Evolutionary conservation across 2,888 invertebrate species (phyloP), one percentile per base, ranked within the genome.

Genomic region (Synergus umbraculus): DNA sequence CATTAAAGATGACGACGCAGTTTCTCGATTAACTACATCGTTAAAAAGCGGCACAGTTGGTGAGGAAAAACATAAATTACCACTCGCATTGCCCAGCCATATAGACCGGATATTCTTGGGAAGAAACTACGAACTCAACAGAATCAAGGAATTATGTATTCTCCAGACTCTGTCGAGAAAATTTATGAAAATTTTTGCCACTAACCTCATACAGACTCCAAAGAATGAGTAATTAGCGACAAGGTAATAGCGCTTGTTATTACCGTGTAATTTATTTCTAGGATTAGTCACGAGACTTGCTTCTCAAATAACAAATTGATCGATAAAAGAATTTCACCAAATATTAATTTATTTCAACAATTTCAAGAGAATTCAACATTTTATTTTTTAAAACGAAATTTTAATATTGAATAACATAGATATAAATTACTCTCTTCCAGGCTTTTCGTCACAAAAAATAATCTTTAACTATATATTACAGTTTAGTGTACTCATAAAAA

Each of bases 11-110:
- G 86, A 87, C 85, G 86, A 87, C 85, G 86, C 83, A 86, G 85
- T 87, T 84, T 85, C 86, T 85, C 86, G 86, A 89, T 89, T 88
- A 89, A 88, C 88, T 89, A 87, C 85, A 85, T 84, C 81, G 81
- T 85, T 69, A 76, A 54, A 54, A 81, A 79, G 58, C 82, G 79
- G 76, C 77, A 43, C 76, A 76, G 79, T 82, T 80, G 78, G 81
- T 49, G 77, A 66, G 76, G 54, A 77, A 86, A 87, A 87, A 88
- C 87, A 85, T 85, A 86, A 88, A 88, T 89, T 89, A 88, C 85
- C 85, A 83, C 83, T 83, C 82, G 83, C 82, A 78, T 78, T 67
- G 73, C 77, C 65, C 41, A 54, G 60, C 76, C 58, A 65, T 76
- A 76, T 63, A 63, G 76, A 63, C 58, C 18, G 44, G 76, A 63